Base-by-base conservation (phyloP, 1,140 invertebrate genomes). In the Cardiocondyla obscurior region DNA sequence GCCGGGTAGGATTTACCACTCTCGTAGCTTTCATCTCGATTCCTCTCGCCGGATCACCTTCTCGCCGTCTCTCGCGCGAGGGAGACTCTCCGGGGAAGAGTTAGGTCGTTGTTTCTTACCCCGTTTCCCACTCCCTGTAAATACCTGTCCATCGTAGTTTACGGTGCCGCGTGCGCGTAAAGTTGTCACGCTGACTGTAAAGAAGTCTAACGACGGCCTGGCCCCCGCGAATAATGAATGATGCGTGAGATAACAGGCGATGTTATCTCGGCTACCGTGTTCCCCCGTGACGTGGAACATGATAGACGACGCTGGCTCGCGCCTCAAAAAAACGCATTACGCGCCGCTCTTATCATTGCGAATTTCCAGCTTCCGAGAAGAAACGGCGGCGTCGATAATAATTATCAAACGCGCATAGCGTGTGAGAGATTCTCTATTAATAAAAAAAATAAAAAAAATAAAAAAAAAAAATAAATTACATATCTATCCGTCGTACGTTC, bases 231-330 rank as follows among this genome's bases (percentile, higher is more conserved):
- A 74, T 90, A 92, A 92, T 85, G 88, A 89, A 90, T 85, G 89
- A 89, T 89, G 82, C 70, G 87, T 82, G 85, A 85, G 85, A 90
- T 91, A 92, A 90, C 88, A 84, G 86, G 3, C 67, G 85, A 90
- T 87, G 85, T 72, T 89, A 90, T 89, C 87, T 84, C 51, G 53
- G 73, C 74, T 77, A 77, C 74, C 77, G 65, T 22, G 57, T 42
- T n/a, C 33, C 53, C 85, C 64, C 42, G 22, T 36, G 58, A 12
- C 28, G 16, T 16, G 1, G 10, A 28, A 39, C 19, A 49, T 64
- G 57, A 64, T 49, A 73, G 49, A 85, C 67, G 57, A 74, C 3
- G 51, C 51, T 7, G 46, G 28, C 4, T 73, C 16, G 25, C 4
- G 14, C 36, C 30, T 16, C 49, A 8, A 81, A 58, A 39, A 58